Conservation (phyloP, 2,113 vertebrate species). For the Psittacula cyanocephala region DNA sequence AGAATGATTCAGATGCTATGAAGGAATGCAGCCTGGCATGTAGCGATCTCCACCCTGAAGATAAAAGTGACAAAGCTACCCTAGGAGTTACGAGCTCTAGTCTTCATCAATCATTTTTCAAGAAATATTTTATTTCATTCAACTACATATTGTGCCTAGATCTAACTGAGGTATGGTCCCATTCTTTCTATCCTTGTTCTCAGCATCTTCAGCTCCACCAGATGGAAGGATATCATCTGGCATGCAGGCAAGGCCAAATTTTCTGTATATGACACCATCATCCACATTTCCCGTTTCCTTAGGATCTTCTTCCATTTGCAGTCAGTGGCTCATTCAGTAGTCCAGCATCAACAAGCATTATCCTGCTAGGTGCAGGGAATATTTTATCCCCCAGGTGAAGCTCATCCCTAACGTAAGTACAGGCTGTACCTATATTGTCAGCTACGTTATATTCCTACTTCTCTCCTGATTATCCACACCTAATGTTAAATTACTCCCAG, state of each 20-base stretch:
- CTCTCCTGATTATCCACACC: background rate
- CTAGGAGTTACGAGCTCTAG: slow-evolving; percentile 29
- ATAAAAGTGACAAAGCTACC: slow-evolving; percentile 57
- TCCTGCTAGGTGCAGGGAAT: background rate
- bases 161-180: background rate
- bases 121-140: slow-evolving; percentile 20
- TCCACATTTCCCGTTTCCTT: background rate
- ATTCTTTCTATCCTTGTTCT: slow-evolving; percentile 2
- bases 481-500: background rate
- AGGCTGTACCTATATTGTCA: background rate
- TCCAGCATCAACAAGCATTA: background rate
- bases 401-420: background rate
- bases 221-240: slow-evolving; percentile 49
- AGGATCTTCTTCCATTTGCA: background rate
- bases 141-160: background rate
- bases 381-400: background rate
- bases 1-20: slow-evolving; percentile 64
- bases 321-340: background rate
- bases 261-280: background rate
- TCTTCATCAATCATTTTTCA: slow-evolving; percentile 46
- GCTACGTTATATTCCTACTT: background rate
- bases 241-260: slow-evolving; percentile 14
- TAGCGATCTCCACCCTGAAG: slow-evolving; percentile 35
- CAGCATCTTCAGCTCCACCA: slow-evolving; percentile 31
- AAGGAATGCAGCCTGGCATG: slow-evolving; percentile 54